A percentile compares a stretch with the other conserved stretches of the same genome.
Conservation (phyloP, 1,140 invertebrate species). For the Diorhabda carinulata region DNA sequence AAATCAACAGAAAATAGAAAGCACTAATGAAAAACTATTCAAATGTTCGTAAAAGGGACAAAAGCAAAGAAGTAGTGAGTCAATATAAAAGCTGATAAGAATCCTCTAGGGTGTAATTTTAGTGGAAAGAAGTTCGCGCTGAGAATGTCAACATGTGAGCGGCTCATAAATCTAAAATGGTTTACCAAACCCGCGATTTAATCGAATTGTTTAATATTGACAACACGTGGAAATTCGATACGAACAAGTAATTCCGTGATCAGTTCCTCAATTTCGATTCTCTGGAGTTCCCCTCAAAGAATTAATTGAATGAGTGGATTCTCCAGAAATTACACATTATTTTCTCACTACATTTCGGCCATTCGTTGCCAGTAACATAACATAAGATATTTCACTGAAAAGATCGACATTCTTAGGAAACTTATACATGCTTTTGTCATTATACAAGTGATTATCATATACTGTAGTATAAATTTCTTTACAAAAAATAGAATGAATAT, state of each 20-base stretch:
- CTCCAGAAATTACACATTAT: slow-evolving; percentile 6
- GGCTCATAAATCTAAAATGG: slow-evolving; percentile 18
- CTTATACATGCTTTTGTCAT: too few relatives aligned
- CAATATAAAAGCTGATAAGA: slow-evolving; percentile 9
- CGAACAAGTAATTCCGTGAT: background rate
- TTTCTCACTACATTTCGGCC: slow-evolving; percentile 1
- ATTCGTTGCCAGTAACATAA: background rate
- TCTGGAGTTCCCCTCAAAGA: background rate
- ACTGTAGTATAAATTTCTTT: too few relatives aligned
- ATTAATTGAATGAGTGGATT: slow-evolving; percentile 12
- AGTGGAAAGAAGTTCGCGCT: background rate
- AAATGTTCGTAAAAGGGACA: background rate
- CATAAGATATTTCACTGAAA: background rate
- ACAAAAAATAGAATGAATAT: too few relatives aligned
- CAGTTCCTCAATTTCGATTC: slow-evolving; percentile 2
- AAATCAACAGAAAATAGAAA: too few relatives aligned
- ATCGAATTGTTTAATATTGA: slow-evolving; percentile 14
- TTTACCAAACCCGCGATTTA: slow-evolving; percentile 12
- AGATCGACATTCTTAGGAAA: background rate
- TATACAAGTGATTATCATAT: too few relatives aligned
- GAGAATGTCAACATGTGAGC: slow-evolving; percentile 12
- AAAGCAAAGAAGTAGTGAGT: background rate
- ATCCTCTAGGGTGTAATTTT: slow-evolving; percentile 13
- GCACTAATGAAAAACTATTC: background rate
- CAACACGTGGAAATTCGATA: slow-evolving; percentile 6